Percentiles rank a stretch among this genome's conserved stretches.
phyloP scores from a whole-genome alignment of 2,888 invertebrate genomes.

The Linnaemya tessellans region DNA sequence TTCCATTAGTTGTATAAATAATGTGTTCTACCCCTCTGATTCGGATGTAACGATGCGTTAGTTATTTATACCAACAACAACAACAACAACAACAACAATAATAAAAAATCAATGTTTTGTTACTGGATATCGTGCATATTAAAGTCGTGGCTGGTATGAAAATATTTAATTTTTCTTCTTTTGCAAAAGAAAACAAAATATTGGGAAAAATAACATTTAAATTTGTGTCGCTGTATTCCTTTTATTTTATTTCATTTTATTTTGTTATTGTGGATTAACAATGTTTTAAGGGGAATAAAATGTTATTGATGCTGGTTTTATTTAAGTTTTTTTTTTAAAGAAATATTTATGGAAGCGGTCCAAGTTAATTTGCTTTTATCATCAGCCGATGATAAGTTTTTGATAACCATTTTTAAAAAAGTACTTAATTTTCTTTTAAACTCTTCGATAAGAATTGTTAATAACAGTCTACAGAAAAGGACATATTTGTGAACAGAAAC shows the following conservation, averaged over 20 bases:
- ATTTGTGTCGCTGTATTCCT: neutral
- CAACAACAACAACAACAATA: constrained; percentile 19
- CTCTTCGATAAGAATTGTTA: neutral
- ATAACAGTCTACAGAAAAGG: too few species aligned
- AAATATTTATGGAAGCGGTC: too few species aligned
- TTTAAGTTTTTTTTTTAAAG: too few species aligned
- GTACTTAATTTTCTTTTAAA: neutral
- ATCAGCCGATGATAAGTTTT: neutral
- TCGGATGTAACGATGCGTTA: constrained; percentile 33
- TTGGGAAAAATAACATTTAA: neutral
- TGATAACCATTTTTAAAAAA: neutral
- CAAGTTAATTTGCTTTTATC: neutral
- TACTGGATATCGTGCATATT: neutral
- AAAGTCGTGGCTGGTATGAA: neutral
- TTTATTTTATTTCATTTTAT: too few species aligned
- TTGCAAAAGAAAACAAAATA: neutral
- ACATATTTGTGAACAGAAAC: too few species aligned
- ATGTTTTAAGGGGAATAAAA: too few species aligned
- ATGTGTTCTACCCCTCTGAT: constrained; percentile 22
- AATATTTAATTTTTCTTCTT: neutral
- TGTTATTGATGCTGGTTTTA: too few species aligned
- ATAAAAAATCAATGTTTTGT: neutral
- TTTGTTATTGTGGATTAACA: too few species aligned
- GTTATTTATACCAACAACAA: constrained; percentile 8
- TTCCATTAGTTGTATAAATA: constrained; percentile 55